Percentiles rank a stretch among this genome's conserved stretches.
Conservation (phyloP, 1,140 invertebrate genomes). For the Diuraphis noxia region DNA sequence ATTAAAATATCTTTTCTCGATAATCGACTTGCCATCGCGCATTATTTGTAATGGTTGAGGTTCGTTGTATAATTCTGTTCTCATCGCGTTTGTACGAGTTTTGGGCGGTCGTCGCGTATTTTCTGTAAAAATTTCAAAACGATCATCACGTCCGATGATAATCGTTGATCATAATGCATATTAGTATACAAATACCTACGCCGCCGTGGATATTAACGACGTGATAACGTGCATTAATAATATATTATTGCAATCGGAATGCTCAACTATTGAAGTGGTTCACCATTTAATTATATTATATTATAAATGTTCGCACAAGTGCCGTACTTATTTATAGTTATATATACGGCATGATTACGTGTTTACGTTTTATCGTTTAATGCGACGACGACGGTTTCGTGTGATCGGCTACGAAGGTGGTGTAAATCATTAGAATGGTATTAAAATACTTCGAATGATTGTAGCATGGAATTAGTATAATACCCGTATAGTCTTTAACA, state of each 20-base stretch:
- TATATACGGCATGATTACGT: not conserved
- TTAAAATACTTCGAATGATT: not conserved
- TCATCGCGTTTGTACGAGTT: not conserved
- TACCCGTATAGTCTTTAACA: not conserved
- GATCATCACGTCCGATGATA: not conserved
- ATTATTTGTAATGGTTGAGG: not conserved
- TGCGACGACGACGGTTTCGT: not conserved
- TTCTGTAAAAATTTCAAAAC: not conserved
- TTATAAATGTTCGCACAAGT: not conserved
- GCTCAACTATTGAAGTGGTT: not conserved
- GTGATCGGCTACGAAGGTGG: not conserved
- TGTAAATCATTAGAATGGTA: no score
- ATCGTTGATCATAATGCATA: not conserved
- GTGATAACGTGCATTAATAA: not conserved
- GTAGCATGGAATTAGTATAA: not conserved
- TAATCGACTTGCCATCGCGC: not conserved
- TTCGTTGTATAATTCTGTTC: not conserved
- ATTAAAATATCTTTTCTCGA: no score
- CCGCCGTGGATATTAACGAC: not conserved
- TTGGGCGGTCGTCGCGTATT: not conserved
- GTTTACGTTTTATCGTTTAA: constrained; percentile 14
- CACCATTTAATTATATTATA: not conserved
- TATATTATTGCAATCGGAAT: not conserved
- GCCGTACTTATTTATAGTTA: no score
- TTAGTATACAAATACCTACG: not conserved